Evolutionary conservation across 2,113 vertebrate species (phyloP).

Genomic region (Atlantisia rogersi): DNA sequence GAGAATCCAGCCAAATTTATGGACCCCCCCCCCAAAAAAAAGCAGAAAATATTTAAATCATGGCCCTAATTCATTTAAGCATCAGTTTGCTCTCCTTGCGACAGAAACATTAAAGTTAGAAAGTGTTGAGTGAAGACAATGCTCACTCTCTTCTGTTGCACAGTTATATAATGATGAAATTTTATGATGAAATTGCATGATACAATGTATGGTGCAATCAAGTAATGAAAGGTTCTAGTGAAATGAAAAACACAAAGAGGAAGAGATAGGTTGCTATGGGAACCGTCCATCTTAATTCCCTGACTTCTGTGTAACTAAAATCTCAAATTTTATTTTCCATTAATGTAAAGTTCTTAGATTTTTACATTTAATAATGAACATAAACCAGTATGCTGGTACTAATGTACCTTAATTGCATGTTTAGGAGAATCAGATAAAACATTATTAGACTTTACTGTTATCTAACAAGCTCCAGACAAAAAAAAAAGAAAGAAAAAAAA

Average conservation of each 20-base stretch:
- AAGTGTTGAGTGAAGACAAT: conserved; percentile 5
- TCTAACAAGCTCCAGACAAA: neutral
- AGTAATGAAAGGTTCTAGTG: conserved; percentile 51
- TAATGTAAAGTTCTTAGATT: conserved; percentile 6
- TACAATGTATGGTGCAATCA: conserved; percentile 41
- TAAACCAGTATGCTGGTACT: conserved; percentile 1
- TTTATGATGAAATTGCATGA: conserved; percentile 40
- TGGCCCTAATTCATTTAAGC: neutral
- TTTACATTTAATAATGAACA: conserved; percentile 41
- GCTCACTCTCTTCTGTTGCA: neutral
- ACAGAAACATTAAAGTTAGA: neutral
- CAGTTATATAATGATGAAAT: conserved; percentile 25
- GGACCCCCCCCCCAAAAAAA: neutral
- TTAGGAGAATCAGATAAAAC: conserved; percentile 31
- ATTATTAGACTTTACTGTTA: conserved; percentile 5
- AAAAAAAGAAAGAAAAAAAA: neutral
- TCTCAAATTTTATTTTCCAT: conserved; percentile 49
- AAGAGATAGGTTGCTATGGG: conserved; percentile 61
- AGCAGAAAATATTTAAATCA: neutral
- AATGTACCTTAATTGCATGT: conserved; percentile 41
- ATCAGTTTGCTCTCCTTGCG: neutral
- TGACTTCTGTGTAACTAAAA: conserved; percentile 24
- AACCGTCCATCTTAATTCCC: conserved; percentile 32
- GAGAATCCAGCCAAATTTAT: neutral
- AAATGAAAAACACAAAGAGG: conserved; percentile 54